Evolutionary conservation across 37 sponge, comb jelly and placozoan genomes (phyloP).

Genomic region (Mnemiopsis leidyi): DNA sequence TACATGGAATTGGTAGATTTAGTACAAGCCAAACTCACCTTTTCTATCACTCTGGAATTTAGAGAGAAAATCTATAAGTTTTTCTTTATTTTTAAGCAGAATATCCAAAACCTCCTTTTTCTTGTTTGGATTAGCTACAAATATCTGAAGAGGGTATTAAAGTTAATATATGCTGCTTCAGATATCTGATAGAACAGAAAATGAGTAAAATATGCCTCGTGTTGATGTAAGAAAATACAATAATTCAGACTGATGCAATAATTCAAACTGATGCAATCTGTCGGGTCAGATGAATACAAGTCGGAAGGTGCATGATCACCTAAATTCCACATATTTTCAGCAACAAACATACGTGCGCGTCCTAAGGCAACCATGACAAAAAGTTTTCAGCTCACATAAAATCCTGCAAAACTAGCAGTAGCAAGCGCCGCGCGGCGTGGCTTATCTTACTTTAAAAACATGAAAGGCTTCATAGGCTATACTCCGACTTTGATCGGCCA

Average conservation of each 20-base stretch:
- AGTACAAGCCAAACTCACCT: too few species aligned
- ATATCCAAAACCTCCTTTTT: slow-evolving; percentile 90
- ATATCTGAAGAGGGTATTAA: slow-evolving; percentile 74
- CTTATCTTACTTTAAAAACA: slow-evolving; percentile 87
- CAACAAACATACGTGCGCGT: too few species aligned
- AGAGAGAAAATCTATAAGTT: slow-evolving; percentile 87
- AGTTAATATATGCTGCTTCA: too few species aligned
- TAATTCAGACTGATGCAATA: too few species aligned
- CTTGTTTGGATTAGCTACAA: slow-evolving; percentile 99
- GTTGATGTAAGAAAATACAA: too few species aligned
- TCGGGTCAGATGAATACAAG: too few species aligned
- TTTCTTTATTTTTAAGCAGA: slow-evolving; percentile 89
- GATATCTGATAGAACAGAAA: too few species aligned
- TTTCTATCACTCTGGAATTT: slow-evolving; percentile 95
- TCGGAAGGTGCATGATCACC: too few species aligned
- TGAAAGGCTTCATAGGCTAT: slow-evolving; percentile 99
- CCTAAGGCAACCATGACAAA: not conserved
- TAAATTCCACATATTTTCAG: too few species aligned
- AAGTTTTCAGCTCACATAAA: not conserved
- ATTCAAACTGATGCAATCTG: too few species aligned
- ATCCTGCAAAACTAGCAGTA: slow-evolving; percentile 45
- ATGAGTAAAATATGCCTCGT: too few species aligned
- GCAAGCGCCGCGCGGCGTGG: slow-evolving; percentile 5
- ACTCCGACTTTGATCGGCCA: slow-evolving; percentile 82
- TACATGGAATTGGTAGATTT: too few species aligned